These are phyloP conservation scores for Enteromius radiatus DNA, from an alignment of 2,797 vertebrate species.

Conservation along the genomic window DNA sequence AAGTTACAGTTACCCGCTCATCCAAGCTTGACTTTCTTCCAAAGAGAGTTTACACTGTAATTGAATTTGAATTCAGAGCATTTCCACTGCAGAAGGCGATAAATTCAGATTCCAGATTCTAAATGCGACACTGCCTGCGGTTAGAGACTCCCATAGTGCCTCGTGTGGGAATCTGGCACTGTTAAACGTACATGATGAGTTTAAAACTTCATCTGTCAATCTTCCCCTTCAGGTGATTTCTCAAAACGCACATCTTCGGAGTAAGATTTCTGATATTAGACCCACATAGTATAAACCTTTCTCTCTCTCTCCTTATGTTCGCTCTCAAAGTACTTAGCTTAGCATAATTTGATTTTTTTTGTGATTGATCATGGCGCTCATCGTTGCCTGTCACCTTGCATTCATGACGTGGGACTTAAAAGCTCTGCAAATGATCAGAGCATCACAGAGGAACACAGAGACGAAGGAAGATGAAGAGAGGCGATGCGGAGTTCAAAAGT, in stretches of 20 bases:
- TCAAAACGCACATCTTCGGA: constrained; percentile 29
- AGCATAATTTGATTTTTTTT: constrained; percentile 62
- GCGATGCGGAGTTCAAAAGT: constrained; percentile 19
- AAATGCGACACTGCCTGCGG: constrained; percentile 53
- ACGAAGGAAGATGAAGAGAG: constrained; percentile 8
- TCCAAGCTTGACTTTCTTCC: constrained; percentile 1
- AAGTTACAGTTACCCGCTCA: constrained; percentile 26
- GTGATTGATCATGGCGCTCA: constrained; percentile 59
- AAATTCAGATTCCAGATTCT: constrained; percentile 50
- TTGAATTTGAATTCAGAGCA: constrained; percentile 42
- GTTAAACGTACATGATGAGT: constrained; percentile 68
- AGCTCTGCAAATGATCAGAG: constrained; percentile 45
- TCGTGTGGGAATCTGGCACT: constrained; percentile 27
- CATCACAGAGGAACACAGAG: not conserved
- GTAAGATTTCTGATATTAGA: constrained; percentile 41
- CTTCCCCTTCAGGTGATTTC: constrained; percentile 58
- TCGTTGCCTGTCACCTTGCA: constrained; percentile 60
- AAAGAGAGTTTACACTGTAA: constrained; percentile 42
- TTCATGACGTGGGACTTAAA: constrained; percentile 53
- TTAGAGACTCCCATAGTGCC: constrained; percentile 31
- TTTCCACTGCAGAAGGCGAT: constrained; percentile 38
- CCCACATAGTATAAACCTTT: constrained; percentile 21
- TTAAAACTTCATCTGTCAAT: constrained; percentile 76
- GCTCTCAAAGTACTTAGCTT: constrained; percentile 42
- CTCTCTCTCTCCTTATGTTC: constrained; percentile 31